These are phyloP conservation scores for Tachina fera DNA, from an alignment of 2,888 invertebrate genomes.

Conservation along the genomic window DNA sequence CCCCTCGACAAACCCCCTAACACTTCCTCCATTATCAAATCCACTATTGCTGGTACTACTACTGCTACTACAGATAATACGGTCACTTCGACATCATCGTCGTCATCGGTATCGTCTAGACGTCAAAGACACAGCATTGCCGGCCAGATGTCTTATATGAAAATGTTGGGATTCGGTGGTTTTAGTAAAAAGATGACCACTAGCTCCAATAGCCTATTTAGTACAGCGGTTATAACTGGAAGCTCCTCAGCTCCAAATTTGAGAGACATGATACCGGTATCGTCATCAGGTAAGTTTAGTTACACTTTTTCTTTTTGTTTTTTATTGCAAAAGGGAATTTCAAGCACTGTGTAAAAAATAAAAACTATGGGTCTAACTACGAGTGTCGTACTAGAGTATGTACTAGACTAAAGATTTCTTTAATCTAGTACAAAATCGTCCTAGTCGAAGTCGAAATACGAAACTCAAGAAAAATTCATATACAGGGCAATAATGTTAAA, in stretches of 20 bases:
- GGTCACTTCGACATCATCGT: slow-evolving; percentile 80
- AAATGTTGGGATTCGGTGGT: slow-evolving; percentile 91
- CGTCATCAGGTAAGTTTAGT: slow-evolving; percentile 88
- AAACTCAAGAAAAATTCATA: too few species aligned
- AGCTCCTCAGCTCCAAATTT: slow-evolving; percentile 96
- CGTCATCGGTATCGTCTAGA: slow-evolving; percentile 85
- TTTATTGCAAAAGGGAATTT: not conserved
- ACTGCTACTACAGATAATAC: slow-evolving; percentile 80
- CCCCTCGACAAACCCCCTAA: slow-evolving; percentile 60
- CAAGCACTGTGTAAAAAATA: too few species aligned
- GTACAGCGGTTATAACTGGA: slow-evolving; percentile 97
- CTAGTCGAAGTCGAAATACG: too few species aligned
- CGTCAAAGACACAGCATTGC: slow-evolving; percentile 98
- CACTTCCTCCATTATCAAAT: slow-evolving; percentile 69
- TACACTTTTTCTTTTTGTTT: not conserved
- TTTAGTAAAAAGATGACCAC: slow-evolving; percentile 87
- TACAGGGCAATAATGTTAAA: too few species aligned
- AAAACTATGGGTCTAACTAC: too few species aligned
- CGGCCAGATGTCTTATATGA: slow-evolving; percentile 97
- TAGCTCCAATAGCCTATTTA: slow-evolving; percentile 94
- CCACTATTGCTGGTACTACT: slow-evolving; percentile 78
- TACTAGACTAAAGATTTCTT: too few species aligned
- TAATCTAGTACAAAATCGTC: too few species aligned
- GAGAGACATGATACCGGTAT: slow-evolving; percentile 92
- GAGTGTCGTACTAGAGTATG: too few species aligned